Evolutionary conservation across 2,888 invertebrate species (phyloP).

Genomic region (Noctua comes): DNA sequence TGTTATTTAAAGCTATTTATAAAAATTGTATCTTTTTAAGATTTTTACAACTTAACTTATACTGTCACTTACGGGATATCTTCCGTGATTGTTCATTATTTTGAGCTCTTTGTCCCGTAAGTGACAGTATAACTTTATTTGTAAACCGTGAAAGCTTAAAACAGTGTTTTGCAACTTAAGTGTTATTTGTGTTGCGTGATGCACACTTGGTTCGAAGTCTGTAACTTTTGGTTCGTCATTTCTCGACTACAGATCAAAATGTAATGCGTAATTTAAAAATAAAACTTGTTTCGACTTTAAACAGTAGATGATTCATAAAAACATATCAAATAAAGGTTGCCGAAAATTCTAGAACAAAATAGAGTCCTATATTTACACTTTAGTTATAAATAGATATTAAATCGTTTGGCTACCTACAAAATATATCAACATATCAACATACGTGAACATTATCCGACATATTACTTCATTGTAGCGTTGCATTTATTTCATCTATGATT

Average conservation of each 20-base stretch:
- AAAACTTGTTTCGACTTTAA: neutral
- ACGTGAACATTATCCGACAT: neutral
- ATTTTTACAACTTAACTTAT: too few relatives aligned
- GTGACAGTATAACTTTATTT: too few relatives aligned
- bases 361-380: too few relatives aligned
- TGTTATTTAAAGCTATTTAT: too few relatives aligned
- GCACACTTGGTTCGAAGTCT: neutral
- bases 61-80: too few relatives aligned
- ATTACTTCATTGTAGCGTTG: conserved; percentile 4
- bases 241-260: neutral
- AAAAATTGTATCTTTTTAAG: too few relatives aligned
- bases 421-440: neutral
- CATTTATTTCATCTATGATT: conserved; percentile 18
- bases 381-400: neutral
- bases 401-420: neutral
- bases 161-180: too few relatives aligned
- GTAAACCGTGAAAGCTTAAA: too few relatives aligned
- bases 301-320: conserved; percentile 3
- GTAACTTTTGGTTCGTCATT: neutral
- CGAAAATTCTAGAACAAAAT: conserved; percentile 1
- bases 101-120: too few relatives aligned
- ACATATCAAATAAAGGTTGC: neutral
- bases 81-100: too few relatives aligned
- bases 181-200: neutral
- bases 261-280: neutral